Percentiles rank a stretch among this genome's conserved stretches.
phyloP scores from a whole-genome alignment of 2,797 vertebrate genomes.

The Arctocebus calabarensis region DNA sequence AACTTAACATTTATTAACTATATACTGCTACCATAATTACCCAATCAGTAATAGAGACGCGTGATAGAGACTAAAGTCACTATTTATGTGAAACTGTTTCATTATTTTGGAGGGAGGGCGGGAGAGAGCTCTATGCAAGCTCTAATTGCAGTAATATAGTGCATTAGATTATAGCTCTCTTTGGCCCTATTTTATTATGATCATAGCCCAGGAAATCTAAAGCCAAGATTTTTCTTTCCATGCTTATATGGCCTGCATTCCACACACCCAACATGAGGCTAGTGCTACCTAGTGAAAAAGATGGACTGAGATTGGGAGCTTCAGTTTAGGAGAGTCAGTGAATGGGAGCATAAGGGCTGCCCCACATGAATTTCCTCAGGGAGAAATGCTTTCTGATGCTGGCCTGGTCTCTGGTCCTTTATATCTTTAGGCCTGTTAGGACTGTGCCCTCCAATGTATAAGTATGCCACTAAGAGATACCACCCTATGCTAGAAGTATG shows the following conservation, averaged over 20 bases:
- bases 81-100: conserved; percentile 63
- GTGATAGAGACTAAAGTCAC: conserved; percentile 59
- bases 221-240: conserved; percentile 56
- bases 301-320: background rate
- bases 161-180: conserved; percentile 77
- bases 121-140: conserved; percentile 32
- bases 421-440: background rate
- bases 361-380: too few relatives aligned
- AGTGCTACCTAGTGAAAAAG: background rate
- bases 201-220: conserved; percentile 63
- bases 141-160: conserved; percentile 75
- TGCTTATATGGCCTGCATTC: background rate
- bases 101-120: conserved; percentile 68
- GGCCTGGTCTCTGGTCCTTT: background rate
- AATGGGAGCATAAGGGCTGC: fast-evolving
- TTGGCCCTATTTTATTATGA: conserved; percentile 75
- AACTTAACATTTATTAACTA: conserved; percentile 11
- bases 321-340: background rate
- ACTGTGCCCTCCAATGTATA: background rate
- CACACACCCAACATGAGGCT: background rate
- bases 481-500: background rate
- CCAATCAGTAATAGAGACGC: conserved; percentile 50
- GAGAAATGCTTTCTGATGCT: background rate
- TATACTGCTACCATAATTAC: conserved; percentile 68
- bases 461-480: background rate